phyloP scores from a whole-genome alignment of 2,113 vertebrate species.

The Datnioides undecimradiatus region DNA sequence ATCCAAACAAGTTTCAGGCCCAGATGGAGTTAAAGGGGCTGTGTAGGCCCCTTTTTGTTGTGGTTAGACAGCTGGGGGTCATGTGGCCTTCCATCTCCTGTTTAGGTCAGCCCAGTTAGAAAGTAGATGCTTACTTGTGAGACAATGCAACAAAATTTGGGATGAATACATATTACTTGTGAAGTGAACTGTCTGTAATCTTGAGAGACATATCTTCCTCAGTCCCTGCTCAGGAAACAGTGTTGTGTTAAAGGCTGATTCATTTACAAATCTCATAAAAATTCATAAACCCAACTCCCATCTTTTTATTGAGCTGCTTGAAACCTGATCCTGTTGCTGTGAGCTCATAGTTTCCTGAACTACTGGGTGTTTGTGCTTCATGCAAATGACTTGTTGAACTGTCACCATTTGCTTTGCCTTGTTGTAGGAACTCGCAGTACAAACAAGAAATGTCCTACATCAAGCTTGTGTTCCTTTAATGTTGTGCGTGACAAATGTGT shows the following conservation, averaged over 20 bases:
- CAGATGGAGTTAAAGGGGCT: slow-evolving; percentile 59
- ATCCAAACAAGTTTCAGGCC: slow-evolving; percentile 27
- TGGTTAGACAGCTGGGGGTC: slow-evolving; percentile 69
- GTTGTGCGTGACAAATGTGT: neutral
- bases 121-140: neutral
- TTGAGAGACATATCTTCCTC: neutral
- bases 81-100: slow-evolving; percentile 33
- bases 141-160: neutral
- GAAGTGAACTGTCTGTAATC: neutral
- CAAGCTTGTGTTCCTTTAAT: neutral
- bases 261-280: neutral
- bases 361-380: neutral
- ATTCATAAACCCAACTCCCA: neutral
- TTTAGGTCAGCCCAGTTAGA: neutral
- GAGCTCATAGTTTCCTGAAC: neutral
- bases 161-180: too few relatives aligned
- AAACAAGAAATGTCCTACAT: neutral
- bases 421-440: neutral
- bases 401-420: neutral
- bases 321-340: neutral
- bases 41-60: slow-evolving; percentile 70
- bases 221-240: neutral
- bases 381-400: slow-evolving; percentile 16
- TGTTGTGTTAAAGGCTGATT: neutral
- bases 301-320: neutral